phyloP scores from a whole-genome alignment of 2,888 invertebrate genomes.

The Nomada goodeniana region DNA sequence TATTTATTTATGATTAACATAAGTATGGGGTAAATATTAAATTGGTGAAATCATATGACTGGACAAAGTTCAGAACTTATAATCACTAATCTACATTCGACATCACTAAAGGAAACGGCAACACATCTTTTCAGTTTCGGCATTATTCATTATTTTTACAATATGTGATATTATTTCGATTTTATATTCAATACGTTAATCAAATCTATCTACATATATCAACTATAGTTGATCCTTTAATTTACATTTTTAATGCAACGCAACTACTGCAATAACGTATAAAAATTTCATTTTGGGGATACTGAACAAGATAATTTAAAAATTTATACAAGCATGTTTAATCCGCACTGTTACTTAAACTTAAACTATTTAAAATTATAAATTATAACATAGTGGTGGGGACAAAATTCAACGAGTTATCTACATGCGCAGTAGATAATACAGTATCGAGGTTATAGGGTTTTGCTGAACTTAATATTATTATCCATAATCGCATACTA shows the following conservation, averaged over 20 bases:
- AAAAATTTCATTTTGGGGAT: neutral
- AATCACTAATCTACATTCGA: neutral
- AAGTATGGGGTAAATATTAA: neutral
- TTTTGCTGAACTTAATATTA: slow-evolving; percentile 25
- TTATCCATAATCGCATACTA: slow-evolving; percentile 12
- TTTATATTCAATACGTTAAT: too few relatives aligned
- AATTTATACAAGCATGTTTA: neutral
- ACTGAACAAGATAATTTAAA: neutral
- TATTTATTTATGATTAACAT: neutral
- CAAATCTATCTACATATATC: too few relatives aligned
- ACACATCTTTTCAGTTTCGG: neutral
- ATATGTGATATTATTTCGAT: too few relatives aligned
- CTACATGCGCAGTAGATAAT: slow-evolving; percentile 25
- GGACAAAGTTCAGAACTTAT: neutral
- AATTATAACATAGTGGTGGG: slow-evolving; percentile 16
- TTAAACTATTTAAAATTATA: slow-evolving; percentile 21
- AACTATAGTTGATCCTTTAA: neutral
- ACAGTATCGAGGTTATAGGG: slow-evolving; percentile 14
- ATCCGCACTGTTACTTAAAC: neutral
- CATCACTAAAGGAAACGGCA: neutral
- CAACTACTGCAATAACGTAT: neutral
- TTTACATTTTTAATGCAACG: neutral
- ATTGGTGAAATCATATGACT: neutral
- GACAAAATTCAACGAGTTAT: neutral
- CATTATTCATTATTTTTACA: too few relatives aligned